Percentiles rank a stretch among this genome's conserved stretches.
Conservation (phyloP, 1,140 invertebrate species). For the Chlorops oryzae region DNA sequence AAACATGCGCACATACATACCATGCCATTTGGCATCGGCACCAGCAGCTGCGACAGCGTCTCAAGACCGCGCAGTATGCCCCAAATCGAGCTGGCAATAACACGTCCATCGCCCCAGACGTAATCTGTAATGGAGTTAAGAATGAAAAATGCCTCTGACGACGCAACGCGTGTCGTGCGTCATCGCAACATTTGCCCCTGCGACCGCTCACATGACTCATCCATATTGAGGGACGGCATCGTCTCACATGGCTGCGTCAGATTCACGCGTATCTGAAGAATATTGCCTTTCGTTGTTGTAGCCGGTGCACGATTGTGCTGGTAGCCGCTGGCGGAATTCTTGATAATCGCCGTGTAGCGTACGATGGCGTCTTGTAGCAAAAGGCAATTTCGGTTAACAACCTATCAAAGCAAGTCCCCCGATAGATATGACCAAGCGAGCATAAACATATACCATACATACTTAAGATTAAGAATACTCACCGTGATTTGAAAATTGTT, state of each 20-base stretch:
- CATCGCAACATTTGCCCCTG: not conserved
- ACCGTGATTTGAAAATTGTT: slow-evolving; percentile 18
- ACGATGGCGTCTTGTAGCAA: slow-evolving; percentile 39
- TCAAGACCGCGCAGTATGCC: slow-evolving; percentile 72
- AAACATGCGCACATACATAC: slow-evolving; percentile 39
- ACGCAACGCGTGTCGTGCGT: slow-evolving; percentile 7
- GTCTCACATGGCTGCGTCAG: slow-evolving; percentile 53
- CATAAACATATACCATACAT: not conserved
- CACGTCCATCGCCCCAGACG: slow-evolving; percentile 16
- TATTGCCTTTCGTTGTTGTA: not conserved
- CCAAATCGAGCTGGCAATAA: slow-evolving; percentile 58
- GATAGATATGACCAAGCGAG: not conserved
- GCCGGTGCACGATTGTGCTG: slow-evolving; percentile 1
- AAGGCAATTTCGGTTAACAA: slow-evolving; percentile 27
- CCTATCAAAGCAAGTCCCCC: slow-evolving; percentile 13
- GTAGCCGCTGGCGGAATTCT: slow-evolving; percentile 6
- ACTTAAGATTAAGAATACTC: slow-evolving; percentile 4
- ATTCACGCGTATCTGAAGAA: slow-evolving; percentile 49
- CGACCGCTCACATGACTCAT: slow-evolving; percentile 62
- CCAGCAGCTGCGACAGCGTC: slow-evolving; percentile 62
- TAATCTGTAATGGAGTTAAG: slow-evolving; percentile 37
- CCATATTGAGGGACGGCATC: slow-evolving; percentile 59
- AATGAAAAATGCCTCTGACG: not conserved
- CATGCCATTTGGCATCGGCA: slow-evolving; percentile 42
- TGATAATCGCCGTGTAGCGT: slow-evolving; percentile 33